Evolutionary conservation across 2,797 vertebrate species (phyloP), one percentile per base, ranked within the genome.

Genomic region (Phrynocephalus forsythii): DNA sequence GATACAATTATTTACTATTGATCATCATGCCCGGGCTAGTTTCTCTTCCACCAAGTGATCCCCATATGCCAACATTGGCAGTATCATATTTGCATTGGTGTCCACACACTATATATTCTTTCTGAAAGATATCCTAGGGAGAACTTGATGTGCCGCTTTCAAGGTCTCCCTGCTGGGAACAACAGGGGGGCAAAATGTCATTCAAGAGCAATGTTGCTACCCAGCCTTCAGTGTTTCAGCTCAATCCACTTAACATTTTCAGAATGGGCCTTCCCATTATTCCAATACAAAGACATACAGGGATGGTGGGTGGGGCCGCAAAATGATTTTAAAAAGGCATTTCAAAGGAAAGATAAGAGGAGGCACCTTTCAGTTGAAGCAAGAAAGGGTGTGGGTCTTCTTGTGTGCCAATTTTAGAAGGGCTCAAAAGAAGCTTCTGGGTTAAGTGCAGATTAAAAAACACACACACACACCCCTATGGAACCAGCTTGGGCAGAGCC

Each of bases 401-500:
- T 93, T 86, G 86, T 82, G 5, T 11, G 1, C 24, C 33, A 2
- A 0, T 68, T n/a, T 92, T 88, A 91, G 92, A 92, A 91, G 13
- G 91, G 84, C 86, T 90, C 26, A 80, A 89, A 89, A 89, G 86
- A 90, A 87, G 90, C 90, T 92, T 92, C 93, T 93, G 92, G 90
- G 92, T 90, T 93, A 95, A 94, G 94, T 83, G 87, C 83, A 89
- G 91, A 93, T 93, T 94, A 89, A 85, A 95, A 95, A 95, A 94
- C 94, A 52, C 52, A 56, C 52, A 56, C 52, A 56, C 6, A 56
- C 52, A 56, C 52, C 9, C 52, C 95, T 95, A 95, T 88, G 95
- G 92, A 93, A 91, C 93, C 94, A 90, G 92, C 90, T 90, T 71
- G 93, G 94, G 92, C 78, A 90, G 87, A 77, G 82, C 66, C 3